These are phyloP conservation scores for Parauchenoglanis punctatus DNA, from an alignment of 2,797 vertebrate species.

Conservation along the genomic window DNA sequence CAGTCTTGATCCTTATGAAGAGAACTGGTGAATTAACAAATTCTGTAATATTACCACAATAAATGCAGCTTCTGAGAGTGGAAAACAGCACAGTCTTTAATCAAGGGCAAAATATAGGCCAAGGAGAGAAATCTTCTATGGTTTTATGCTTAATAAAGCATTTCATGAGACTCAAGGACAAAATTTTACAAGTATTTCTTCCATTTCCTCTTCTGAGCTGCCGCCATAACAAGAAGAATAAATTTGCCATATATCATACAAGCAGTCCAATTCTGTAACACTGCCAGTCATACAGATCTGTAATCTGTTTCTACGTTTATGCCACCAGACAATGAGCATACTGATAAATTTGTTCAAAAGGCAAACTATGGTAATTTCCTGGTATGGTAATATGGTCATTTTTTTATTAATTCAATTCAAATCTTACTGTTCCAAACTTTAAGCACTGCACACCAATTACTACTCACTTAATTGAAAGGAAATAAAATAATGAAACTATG, in stretches of 20 bases:
- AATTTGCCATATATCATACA: slow-evolving; percentile 91
- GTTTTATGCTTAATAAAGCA: background rate
- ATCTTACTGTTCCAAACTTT: background rate
- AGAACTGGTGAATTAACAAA: background rate
- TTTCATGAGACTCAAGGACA: background rate
- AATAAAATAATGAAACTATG: background rate
- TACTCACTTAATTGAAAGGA: background rate
- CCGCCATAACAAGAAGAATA: slow-evolving; percentile 90
- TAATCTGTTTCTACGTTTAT: slow-evolving; percentile 46
- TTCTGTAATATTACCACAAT: background rate
- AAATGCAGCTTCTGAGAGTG: background rate
- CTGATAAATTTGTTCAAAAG: background rate
- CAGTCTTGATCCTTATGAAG: background rate
- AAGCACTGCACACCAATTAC: background rate
- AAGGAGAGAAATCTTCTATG: background rate
- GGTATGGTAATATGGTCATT: too few relatives aligned
- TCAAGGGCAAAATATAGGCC: background rate
- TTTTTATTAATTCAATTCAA: too few relatives aligned
- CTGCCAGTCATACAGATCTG: slow-evolving; percentile 62
- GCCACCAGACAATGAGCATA: slow-evolving; percentile 69
- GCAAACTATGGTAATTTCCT: background rate
- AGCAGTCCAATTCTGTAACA: slow-evolving; percentile 73
- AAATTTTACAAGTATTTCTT: background rate
- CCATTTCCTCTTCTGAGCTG: slow-evolving; percentile 72
- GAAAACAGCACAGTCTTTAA: background rate